Evolutionary conservation across 2,797 vertebrate species (phyloP).

Genomic region (Cryptoprocta ferox): DNA sequence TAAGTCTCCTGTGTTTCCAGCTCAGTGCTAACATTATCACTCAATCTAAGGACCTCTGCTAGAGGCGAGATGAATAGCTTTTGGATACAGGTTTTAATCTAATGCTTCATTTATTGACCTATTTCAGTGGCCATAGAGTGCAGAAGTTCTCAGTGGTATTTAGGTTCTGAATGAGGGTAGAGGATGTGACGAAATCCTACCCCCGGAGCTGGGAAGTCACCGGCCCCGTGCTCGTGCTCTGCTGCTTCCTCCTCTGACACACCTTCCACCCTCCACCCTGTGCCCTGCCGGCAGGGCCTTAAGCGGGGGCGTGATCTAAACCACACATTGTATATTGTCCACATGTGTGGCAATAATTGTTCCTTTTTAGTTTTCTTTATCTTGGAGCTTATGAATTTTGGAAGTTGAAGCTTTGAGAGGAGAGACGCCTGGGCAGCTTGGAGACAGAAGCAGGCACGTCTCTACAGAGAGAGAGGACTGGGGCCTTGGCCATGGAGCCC

Average conservation of each 20-base stretch:
- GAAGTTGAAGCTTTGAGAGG: neutral
- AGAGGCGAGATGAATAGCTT: neutral
- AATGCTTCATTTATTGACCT: neutral
- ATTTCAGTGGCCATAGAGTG: neutral
- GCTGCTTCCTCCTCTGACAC: neutral
- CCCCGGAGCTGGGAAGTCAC: neutral
- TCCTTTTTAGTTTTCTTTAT: neutral
- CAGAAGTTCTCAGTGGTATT: neutral
- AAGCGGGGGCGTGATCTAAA: accelerated
- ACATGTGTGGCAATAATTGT: too few species aligned
- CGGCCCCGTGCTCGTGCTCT: neutral
- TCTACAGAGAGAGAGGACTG: neutral
- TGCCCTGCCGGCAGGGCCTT: neutral
- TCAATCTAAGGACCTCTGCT: neutral
- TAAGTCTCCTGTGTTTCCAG: neutral
- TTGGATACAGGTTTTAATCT: neutral
- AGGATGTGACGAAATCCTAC: neutral
- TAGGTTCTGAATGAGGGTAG: neutral
- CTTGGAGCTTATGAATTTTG: neutral
- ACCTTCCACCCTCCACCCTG: neutral
- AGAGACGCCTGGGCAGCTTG: neutral
- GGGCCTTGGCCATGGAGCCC: neutral
- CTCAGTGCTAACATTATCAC: neutral
- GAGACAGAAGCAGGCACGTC: neutral
- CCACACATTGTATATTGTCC: neutral